Conservation (phyloP, 2,888 invertebrate genomes). For the Spisula subtruncata region DNA sequence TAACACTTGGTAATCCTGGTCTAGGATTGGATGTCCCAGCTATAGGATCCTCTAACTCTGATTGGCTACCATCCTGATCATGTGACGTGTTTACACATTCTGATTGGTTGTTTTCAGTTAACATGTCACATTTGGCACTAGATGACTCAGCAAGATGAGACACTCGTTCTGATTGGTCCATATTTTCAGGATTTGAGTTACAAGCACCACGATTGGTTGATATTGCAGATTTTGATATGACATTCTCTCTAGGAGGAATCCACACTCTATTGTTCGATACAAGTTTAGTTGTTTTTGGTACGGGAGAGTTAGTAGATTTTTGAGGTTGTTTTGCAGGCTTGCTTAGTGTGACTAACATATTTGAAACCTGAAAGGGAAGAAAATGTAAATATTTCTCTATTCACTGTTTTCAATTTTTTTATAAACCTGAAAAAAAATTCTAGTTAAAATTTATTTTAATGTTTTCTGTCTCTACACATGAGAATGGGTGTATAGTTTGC, state of each 20-base stretch:
- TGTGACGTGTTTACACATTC: constrained; percentile 15
- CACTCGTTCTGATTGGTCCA: constrained; percentile 32
- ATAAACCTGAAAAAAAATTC: no score
- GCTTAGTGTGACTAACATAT: constrained; percentile 86
- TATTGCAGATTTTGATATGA: background rate
- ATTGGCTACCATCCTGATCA: constrained; percentile 38
- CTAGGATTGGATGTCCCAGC: constrained; percentile 66
- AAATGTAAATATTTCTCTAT: background rate
- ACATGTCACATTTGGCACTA: background rate
- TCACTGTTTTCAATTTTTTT: no score
- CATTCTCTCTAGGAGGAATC: constrained; percentile 73
- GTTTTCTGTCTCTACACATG: no score
- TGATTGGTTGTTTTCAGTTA: constrained; percentile 37
- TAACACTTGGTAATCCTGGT: constrained; percentile 84
- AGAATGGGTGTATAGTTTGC: no score
- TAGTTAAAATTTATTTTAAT: no score
- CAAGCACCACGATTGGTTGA: constrained; percentile 20
- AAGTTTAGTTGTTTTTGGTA: constrained; percentile 33
- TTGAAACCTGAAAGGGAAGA: constrained; percentile 83
- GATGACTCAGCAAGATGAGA: constrained; percentile 25
- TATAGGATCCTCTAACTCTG: constrained; percentile 25
- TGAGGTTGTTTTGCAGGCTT: constrained; percentile 80
- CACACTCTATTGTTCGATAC: constrained; percentile 63
- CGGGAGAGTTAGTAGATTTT: background rate
- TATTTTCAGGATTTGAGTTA: background rate